These are phyloP conservation scores for Drosophila pseudotalamancana DNA, from an alignment of 2,888 invertebrate genomes.

Conservation along the genomic window DNA sequence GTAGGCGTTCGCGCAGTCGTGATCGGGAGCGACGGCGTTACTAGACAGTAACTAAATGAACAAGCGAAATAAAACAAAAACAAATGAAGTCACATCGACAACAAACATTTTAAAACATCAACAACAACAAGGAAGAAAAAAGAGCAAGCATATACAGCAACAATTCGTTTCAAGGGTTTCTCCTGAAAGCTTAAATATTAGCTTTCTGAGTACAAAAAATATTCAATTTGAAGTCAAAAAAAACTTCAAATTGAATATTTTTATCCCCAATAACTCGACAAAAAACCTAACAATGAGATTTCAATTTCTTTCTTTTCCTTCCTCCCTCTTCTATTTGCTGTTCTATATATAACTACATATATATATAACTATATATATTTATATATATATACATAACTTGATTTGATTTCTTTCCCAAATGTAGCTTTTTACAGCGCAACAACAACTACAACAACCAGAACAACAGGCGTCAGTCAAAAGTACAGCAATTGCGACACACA, in stretches of 20 bases:
- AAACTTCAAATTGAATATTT: constrained; percentile 67
- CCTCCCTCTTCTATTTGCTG: constrained; percentile 55
- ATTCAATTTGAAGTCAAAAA: constrained; percentile 64
- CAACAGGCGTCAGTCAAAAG: constrained; percentile 41
- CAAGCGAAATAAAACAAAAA: constrained; percentile 55
- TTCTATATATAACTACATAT: constrained; percentile 40
- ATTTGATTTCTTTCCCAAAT: constrained; percentile 79
- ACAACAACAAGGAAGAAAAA: constrained; percentile 12
- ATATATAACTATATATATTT: constrained; percentile 61
- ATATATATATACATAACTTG: constrained; percentile 70
- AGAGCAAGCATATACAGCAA: constrained; percentile 24
- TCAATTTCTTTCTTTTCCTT: constrained; percentile 34
- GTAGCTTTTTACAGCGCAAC: constrained; percentile 74
- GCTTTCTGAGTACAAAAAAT: constrained; percentile 31
- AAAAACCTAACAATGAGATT: constrained; percentile 49
- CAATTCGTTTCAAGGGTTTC: constrained; percentile 35
- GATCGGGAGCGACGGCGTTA: constrained; percentile 83
- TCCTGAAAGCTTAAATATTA: constrained; percentile 25
- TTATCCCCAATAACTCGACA: constrained; percentile 22
- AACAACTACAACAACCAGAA: constrained; percentile 37
- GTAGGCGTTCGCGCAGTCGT: constrained; percentile 81
- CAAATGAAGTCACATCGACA: constrained; percentile 50
- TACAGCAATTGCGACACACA: constrained; percentile 29
- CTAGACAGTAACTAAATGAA: constrained; percentile 61
- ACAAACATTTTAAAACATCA: constrained; percentile 33